Evolutionary conservation across 1,140 invertebrate species (phyloP).

Genomic region (Euura lappo): DNA sequence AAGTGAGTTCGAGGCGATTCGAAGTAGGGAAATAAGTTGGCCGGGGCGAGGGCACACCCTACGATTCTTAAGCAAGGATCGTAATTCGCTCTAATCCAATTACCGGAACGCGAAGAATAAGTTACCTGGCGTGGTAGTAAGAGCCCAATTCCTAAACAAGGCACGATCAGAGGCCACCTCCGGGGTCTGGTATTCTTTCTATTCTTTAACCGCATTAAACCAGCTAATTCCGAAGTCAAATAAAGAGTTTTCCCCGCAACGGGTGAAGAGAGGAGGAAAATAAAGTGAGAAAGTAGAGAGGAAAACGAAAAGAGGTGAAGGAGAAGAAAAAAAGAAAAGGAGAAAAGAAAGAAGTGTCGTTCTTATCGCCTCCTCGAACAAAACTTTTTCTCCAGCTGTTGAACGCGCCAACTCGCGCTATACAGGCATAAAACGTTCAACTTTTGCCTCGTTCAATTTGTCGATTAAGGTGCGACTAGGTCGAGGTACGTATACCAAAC

Average conservation of each 20-base stretch:
- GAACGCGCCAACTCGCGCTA: neutral
- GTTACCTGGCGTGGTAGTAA: neutral
- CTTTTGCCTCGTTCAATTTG: slow-evolving; percentile 5
- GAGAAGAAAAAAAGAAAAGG: neutral
- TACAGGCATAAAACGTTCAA: neutral
- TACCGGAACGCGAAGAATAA: neutral
- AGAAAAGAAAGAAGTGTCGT: neutral
- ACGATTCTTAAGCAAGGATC: slow-evolving; percentile 4
- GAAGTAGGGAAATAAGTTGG: neutral
- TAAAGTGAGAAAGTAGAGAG: neutral
- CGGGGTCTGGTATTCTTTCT: slow-evolving; percentile 2
- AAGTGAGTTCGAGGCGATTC: no score
- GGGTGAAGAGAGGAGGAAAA: neutral
- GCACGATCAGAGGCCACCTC: slow-evolving; percentile 6
- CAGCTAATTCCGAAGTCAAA: slow-evolving; percentile 3
- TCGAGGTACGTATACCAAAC: no score
- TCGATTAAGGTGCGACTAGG: neutral
- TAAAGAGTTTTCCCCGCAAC: slow-evolving; percentile 1
- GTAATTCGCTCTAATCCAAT: slow-evolving; percentile 7
- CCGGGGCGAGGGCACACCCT: neutral
- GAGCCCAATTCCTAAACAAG: slow-evolving; percentile 2
- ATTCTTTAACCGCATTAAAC: slow-evolving; percentile 7
- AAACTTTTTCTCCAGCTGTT: neutral
- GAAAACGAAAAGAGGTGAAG: neutral
- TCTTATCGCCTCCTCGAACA: neutral